phyloP scores from a whole-genome alignment of 2,888 invertebrate genomes.

The Temnothorax rugatulus region DNA sequence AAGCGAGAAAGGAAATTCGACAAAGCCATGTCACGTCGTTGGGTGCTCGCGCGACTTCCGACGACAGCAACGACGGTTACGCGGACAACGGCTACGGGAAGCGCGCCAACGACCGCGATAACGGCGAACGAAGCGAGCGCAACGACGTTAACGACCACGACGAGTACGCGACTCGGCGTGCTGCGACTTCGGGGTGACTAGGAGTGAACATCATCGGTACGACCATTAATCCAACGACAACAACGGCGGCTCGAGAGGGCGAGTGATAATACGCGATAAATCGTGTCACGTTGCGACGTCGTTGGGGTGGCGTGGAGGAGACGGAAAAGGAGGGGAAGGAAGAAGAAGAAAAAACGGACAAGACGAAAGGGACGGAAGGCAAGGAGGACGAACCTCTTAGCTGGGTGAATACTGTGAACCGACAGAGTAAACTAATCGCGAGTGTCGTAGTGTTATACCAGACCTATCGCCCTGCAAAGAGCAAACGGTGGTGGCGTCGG shows the following conservation, averaged over 20 bases:
- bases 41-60: conserved; percentile 53
- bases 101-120: conserved; percentile 38
- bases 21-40: conserved; percentile 69
- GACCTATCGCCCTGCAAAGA: background rate
- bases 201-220: conserved; percentile 33
- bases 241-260: conserved; percentile 50
- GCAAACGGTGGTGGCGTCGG: background rate
- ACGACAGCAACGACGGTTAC: conserved; percentile 53
- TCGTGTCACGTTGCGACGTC: conserved; percentile 71
- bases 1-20: conserved; percentile 30
- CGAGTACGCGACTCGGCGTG: conserved; percentile 66
- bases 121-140: conserved; percentile 60
- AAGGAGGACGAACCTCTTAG: background rate
- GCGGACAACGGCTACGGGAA: conserved; percentile 37
- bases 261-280: conserved; percentile 70
- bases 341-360: conserved; percentile 60
- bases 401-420: background rate
- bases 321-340: conserved; percentile 64
- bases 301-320: conserved; percentile 70
- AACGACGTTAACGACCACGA: conserved; percentile 61
- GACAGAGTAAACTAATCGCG: conserved; percentile 20
- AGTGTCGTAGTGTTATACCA: conserved; percentile 2
- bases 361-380: conserved; percentile 10
- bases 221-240: conserved; percentile 60
- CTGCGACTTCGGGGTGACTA: conserved; percentile 68